These are phyloP conservation scores for Loxodonta africana DNA, from an alignment of 2,113 vertebrate genomes.

Conservation along the genomic window DNA sequence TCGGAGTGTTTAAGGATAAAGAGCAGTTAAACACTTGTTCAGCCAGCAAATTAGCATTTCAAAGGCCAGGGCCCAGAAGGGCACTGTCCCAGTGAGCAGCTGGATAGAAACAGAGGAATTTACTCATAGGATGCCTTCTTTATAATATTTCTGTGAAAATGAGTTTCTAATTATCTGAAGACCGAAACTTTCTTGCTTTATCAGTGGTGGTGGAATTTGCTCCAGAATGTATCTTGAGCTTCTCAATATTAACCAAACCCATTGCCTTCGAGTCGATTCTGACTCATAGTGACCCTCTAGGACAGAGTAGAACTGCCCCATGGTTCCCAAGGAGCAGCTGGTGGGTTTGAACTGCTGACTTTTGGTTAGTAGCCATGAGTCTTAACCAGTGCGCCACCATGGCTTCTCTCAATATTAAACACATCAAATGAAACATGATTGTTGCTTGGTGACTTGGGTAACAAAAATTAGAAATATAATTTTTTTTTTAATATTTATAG, in stretches of 20 bases:
- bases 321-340: too few relatives aligned
- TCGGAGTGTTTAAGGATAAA: slow-evolving; percentile 34
- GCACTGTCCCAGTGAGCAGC: neutral
- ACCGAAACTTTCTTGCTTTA: neutral
- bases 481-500: neutral
- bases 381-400: too few relatives aligned
- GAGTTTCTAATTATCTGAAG: neutral
- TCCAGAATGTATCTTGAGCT: neutral
- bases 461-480: neutral
- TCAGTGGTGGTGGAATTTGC: neutral
- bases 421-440: neutral
- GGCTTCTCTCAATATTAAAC: neutral
- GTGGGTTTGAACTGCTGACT: too few relatives aligned
- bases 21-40: slow-evolving; percentile 60
- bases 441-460: neutral
- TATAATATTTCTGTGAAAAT: slow-evolving; percentile 41
- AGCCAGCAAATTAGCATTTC: slow-evolving; percentile 67
- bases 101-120: neutral
- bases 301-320: too few relatives aligned
- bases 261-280: too few relatives aligned
- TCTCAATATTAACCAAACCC: neutral
- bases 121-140: neutral
- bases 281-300: too few relatives aligned
- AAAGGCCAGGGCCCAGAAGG: slow-evolving; percentile 42
- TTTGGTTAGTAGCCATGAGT: too few relatives aligned